These are phyloP conservation scores for Rhynchonycteris naso DNA, from an alignment of 2,797 vertebrate species.

Conservation along the genomic window DNA sequence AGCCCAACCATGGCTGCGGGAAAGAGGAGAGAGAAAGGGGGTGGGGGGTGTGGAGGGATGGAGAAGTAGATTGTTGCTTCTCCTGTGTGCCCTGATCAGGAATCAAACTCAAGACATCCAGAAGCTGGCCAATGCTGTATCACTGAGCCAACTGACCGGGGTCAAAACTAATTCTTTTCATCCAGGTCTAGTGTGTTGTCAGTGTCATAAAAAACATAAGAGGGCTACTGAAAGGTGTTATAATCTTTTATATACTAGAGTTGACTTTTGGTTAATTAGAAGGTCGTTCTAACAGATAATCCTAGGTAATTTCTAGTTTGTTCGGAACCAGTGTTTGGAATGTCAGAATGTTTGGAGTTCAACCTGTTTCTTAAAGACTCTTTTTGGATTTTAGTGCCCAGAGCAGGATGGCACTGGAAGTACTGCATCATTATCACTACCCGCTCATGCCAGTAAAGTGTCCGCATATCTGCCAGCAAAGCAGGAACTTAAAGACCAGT, in stretches of 20 bases:
- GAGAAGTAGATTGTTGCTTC: too few species aligned
- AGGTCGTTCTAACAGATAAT: background rate
- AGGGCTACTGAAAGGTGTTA: background rate
- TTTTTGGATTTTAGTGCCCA: slow-evolving; percentile 89
- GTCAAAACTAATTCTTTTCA: background rate
- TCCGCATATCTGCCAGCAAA: slow-evolving; percentile 84
- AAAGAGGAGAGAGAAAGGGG: too few species aligned
- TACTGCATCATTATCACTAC: slow-evolving; percentile 85
- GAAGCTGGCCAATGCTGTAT: too few species aligned
- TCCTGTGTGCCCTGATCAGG: too few species aligned
- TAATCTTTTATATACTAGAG: background rate
- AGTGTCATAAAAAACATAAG: background rate
- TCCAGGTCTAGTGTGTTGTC: background rate
- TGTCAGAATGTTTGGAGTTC: background rate
- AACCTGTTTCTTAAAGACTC: background rate
- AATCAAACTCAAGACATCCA: too few species aligned
- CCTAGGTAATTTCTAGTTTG: background rate
- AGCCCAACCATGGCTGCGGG: too few species aligned
- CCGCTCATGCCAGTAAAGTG: slow-evolving; percentile 86
- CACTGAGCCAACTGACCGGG: too few species aligned
- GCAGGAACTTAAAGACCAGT: slow-evolving; percentile 86
- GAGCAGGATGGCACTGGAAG: slow-evolving; percentile 83
- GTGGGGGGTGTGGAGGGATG: too few species aligned
- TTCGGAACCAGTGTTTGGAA: background rate
- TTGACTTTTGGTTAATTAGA: background rate